These are phyloP conservation scores for Myotis davidii DNA, from an alignment of 2,113 vertebrate species.

Conservation along the genomic window DNA sequence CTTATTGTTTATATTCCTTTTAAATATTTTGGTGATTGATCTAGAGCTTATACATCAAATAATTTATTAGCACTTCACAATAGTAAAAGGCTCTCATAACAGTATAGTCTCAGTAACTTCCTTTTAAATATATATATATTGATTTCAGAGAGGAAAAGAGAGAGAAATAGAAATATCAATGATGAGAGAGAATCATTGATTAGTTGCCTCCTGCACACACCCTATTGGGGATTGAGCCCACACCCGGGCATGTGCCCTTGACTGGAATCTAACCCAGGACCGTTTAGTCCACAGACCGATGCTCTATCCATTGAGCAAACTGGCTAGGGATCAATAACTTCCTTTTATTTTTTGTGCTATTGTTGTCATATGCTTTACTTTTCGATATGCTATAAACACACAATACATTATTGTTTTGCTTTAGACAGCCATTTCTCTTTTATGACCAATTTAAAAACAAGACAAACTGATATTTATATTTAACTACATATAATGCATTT, in stretches of 20 bases:
- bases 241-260: too few relatives aligned
- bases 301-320: too few relatives aligned
- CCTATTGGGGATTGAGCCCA: too few relatives aligned
- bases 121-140: neutral
- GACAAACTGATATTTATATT: neutral
- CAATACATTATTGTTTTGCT: neutral
- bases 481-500: neutral
- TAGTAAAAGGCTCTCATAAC: neutral
- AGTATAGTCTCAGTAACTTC: neutral
- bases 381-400: neutral
- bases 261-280: too few relatives aligned
- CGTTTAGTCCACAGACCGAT: too few relatives aligned
- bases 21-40: neutral
- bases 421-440: neutral
- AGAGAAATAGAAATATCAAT: too few relatives aligned
- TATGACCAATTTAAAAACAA: neutral
- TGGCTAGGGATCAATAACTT: too few relatives aligned
- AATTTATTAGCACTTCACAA: neutral
- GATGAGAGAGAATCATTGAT: too few relatives aligned
- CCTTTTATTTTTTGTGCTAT: neutral
- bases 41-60: conserved; percentile 4
- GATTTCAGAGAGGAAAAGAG: too few relatives aligned
- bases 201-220: too few relatives aligned
- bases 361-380: neutral
- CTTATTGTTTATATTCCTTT: neutral